These are phyloP conservation scores for Oligia latruncula DNA, from an alignment of 2,888 invertebrate genomes.

Conservation along the genomic window DNA sequence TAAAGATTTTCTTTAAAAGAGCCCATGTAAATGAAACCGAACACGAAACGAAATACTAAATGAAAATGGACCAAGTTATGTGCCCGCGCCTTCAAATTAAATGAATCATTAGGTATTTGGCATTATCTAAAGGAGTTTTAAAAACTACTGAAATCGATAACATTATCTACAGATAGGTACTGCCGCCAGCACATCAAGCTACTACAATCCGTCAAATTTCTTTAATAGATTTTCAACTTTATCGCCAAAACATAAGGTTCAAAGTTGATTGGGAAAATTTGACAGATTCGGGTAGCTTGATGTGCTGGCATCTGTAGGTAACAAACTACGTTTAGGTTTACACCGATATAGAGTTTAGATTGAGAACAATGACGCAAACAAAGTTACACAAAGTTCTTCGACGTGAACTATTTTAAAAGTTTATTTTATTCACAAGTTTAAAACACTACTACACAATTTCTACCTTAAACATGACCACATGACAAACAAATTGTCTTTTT, in stretches of 20 bases:
- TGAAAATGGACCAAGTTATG: background rate
- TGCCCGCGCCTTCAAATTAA: background rate
- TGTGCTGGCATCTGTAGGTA: background rate
- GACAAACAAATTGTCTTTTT: background rate
- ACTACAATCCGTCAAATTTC: too few species aligned
- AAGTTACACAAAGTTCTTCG: slow-evolving; percentile 12
- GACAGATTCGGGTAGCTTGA: too few species aligned
- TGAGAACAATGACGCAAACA: slow-evolving; percentile 11
- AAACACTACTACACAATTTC: too few species aligned
- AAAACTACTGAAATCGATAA: background rate
- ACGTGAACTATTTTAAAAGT: slow-evolving; percentile 5
- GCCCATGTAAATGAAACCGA: background rate
- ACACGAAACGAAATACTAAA: background rate
- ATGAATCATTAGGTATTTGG: background rate
- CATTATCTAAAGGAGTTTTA: background rate
- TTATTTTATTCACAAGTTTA: background rate
- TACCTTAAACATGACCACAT: too few species aligned
- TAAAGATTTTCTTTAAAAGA: background rate
- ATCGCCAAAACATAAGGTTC: too few species aligned
- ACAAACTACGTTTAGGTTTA: background rate
- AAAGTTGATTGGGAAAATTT: too few species aligned
- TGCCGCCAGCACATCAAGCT: too few species aligned
- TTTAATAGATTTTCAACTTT: too few species aligned
- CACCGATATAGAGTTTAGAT: slow-evolving; percentile 1
- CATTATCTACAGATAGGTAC: background rate